Evolutionary conservation across 2,113 vertebrate genomes (phyloP).

Genomic region (Bagarius yarrelli): DNA sequence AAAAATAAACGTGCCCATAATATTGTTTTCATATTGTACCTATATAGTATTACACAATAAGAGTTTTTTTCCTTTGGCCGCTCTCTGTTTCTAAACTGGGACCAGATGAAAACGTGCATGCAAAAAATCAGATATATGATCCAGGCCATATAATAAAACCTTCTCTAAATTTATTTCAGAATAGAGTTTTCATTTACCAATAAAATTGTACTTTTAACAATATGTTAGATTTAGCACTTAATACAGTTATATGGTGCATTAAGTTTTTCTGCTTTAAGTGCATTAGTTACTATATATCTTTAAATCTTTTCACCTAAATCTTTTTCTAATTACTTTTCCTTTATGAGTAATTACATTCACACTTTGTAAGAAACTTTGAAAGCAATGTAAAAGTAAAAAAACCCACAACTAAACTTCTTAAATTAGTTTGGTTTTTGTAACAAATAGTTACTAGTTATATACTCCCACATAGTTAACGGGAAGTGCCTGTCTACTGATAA

Average conservation of each 20-base stretch:
- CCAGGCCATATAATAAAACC: not conserved
- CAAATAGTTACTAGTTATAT: not conserved
- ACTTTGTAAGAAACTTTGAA: not conserved
- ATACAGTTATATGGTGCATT: not conserved
- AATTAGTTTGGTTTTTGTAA: conserved; percentile 4
- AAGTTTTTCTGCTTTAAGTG: not conserved
- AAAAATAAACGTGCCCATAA: conserved; percentile 33
- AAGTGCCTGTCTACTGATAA: conserved; percentile 14
- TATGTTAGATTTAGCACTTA: not conserved
- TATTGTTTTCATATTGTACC: not conserved
- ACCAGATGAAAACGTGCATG: conserved; percentile 31
- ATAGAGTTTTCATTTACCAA: not conserved
- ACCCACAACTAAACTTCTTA: not conserved
- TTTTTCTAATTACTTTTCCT: not conserved
- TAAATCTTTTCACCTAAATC: too few species aligned
- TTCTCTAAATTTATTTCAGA: not conserved
- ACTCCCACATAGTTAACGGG: conserved; percentile 4
- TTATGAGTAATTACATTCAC: not conserved
- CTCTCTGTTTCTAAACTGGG: conserved; percentile 16
- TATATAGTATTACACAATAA: conserved; percentile 25
- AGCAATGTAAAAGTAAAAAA: not conserved
- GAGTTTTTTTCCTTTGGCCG: conserved; percentile 1
- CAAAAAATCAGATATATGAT: not conserved
- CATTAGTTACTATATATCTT: not conserved
- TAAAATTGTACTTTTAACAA: not conserved